Base-by-base conservation (phyloP, 2,888 invertebrate species). In the Parasteatoda lunata region DNA sequence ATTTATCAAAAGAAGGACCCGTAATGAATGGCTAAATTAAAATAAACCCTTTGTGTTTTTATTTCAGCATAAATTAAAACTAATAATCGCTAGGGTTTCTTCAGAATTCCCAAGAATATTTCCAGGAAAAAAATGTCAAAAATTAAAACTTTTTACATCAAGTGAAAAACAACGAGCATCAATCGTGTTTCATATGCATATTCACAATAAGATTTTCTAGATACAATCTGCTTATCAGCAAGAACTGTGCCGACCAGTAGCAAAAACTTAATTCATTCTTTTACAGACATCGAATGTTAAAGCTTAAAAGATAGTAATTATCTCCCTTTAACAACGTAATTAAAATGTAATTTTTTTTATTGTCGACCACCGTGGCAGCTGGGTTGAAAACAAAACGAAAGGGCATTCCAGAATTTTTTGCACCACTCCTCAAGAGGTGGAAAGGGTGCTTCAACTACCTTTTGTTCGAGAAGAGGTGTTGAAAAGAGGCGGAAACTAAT, bases 301-400 rank as follows among this genome's bases (percentile, higher is more conserved):
- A 48, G n/a, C 81, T 54, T 47, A 81, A 81, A 66, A 69, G 73
- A 81, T 81, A 77, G 77, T 84, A 84, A 84, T 84, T 84, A 84
- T 77, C 69, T 70, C 49, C 54, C 83, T 84, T 83, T 71, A 84
- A 84, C 77, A 77, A 66, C 70, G 66, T 84, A 84, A 84, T 84
- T 84, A 84, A 84, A 84, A 84, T 77, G 77, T 84, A 77, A 48
- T 4, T 51, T 66, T 71, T 83, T 83, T 83, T 82, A 51, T 66
- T 73, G 5, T 69, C 9, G 11, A 30, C 11, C 15, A 45, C 30
- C 73, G 54, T 59, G 70, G 49, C 82, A 82, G 76, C 82, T 82
- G 82, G 64, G 73, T 47, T 13, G 54, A 66, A 81, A 73, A 64
- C 72, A 76, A 82, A 82, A 82, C 82, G 70, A 51, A 75, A 59